Evolutionary conservation across 2,888 invertebrate genomes (phyloP), one percentile per base, ranked within the genome.

Genomic region (Yponomeuta cagnagella): DNA sequence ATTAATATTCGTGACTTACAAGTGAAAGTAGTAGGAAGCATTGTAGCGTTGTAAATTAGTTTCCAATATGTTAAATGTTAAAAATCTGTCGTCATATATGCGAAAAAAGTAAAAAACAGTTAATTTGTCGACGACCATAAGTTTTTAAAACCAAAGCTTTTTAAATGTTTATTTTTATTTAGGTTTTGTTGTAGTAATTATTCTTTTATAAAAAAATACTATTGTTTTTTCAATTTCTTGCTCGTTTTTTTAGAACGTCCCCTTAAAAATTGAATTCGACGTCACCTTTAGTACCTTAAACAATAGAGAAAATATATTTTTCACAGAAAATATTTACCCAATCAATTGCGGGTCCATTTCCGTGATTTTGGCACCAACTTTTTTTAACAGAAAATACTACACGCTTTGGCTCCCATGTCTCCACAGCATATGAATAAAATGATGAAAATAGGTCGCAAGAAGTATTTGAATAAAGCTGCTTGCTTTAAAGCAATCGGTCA

Each of bases 381-480:
- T 12, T 58, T 58, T 2, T 58, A 4, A 15, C 15, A 15, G 52
- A 58, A 58, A 58, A 58, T 58, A 58, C 12, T 58, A 12, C 15
- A 58, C 52, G 52, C 12, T 4, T 58, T 15, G 15, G 0, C 2
- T 58, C 15, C 52, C 52, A 58, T 58, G 15, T 12, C 52, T 58
- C 15, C 15, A 58, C 52, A 15, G 52, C 5, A 12, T 58, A 15
- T 58, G 52, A 65, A 30, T 64, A 37, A 68, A 48, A 48, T 68
- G 68, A 68, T 43, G 43, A 15, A 68, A 43, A 67, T 67, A 67
- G 67, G 68, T 23, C 68, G 48, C n/a, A 23, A 37, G 5, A 6
- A 43, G 48, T 43, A 48, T 48, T 48, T 68, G 48, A 23, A 52
- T 69, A 15, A 69, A 64, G 31, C 64, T 10, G 30, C 30, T 31